Percentiles rank a stretch among this genome's conserved stretches.
Conservation (phyloP, 2,113 vertebrate species). For the Coryphaenoides rupestris region DNA sequence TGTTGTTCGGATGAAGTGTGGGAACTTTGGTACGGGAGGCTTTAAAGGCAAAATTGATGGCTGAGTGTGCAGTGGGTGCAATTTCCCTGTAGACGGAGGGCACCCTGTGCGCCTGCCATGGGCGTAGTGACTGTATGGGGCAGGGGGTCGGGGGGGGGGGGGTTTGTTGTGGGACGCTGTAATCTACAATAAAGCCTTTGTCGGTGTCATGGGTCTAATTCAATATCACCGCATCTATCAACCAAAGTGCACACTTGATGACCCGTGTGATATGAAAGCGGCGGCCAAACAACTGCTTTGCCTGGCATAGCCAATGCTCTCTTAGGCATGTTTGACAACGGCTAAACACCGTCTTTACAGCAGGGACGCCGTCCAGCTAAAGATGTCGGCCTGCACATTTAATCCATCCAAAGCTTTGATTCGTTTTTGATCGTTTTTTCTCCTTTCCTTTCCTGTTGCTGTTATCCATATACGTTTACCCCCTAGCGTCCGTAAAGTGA, state of each 20-base stretch:
- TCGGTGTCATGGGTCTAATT: not conserved
- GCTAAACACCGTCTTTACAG: not conserved
- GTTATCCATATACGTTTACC: too few species aligned
- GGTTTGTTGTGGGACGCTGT: not conserved
- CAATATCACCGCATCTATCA: not conserved
- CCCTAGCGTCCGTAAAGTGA: too few species aligned
- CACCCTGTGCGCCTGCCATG: not conserved
- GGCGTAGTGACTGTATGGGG: not conserved
- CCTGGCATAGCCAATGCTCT: not conserved
- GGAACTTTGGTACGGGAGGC: not conserved
- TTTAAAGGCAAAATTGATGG: not conserved
- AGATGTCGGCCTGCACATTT: too few species aligned
- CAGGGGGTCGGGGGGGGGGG: too few species aligned
- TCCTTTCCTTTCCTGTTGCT: too few species aligned
- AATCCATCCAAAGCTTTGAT: too few species aligned
- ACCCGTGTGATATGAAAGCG: not conserved
- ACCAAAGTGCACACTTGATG: not conserved
- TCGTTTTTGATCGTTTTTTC: too few species aligned
- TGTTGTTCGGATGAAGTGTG: not conserved
- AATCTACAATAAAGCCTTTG: not conserved
- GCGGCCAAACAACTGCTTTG: not conserved
- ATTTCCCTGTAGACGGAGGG: not conserved
- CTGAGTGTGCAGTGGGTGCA: not conserved
- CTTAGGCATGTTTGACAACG: not conserved
- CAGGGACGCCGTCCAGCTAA: too few species aligned